Percentiles rank a stretch among this genome's conserved stretches.
Evolutionary conservation across 92 coral and sea anemone genomes (phyloP).

Genomic region (Porites evermanni): DNA sequence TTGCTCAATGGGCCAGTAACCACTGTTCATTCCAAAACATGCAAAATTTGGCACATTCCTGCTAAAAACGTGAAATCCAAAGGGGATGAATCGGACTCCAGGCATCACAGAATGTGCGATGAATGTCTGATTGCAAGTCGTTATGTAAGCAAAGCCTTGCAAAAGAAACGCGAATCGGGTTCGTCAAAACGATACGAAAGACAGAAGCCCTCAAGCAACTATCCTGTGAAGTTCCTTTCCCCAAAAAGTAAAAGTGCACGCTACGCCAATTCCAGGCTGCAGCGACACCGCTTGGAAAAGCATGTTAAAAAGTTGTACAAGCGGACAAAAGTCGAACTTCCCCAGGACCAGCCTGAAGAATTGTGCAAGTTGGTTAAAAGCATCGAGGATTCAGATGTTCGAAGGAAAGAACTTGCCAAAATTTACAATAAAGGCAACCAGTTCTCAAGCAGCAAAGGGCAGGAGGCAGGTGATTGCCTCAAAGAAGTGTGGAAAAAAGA

Average conservation of each 20-base stretch:
- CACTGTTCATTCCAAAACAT: neutral
- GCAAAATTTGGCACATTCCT: constrained; percentile 22
- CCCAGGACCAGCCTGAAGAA: too few relatives aligned
- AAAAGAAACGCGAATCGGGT: constrained; percentile 4
- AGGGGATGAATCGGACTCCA: constrained; percentile 17
- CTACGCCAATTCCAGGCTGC: too few relatives aligned
- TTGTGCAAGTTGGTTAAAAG: too few relatives aligned
- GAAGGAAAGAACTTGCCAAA: neutral
- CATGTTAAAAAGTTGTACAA: too few relatives aligned
- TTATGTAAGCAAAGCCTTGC: neutral
- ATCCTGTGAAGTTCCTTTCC: constrained; percentile 1
- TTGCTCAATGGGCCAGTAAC: neutral
- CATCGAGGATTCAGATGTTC: neutral
- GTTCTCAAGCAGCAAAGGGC: neutral
- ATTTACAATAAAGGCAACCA: neutral
- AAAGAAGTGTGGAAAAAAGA: neutral
- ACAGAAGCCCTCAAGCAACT: neutral
- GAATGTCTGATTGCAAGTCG: constrained; percentile 4
- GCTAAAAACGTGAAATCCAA: constrained; percentile 6
- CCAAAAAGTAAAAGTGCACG: neutral
- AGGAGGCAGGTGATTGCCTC: neutral
- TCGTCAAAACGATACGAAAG: too few relatives aligned
- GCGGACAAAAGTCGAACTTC: too few relatives aligned
- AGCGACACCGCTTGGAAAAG: too few relatives aligned
- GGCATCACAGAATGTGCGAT: constrained; percentile 7